Percentiles rank a stretch among this genome's conserved stretches.
These are phyloP conservation scores for Tangara arthus DNA, from an alignment of 2,797 vertebrate species.

Conservation along the genomic window DNA sequence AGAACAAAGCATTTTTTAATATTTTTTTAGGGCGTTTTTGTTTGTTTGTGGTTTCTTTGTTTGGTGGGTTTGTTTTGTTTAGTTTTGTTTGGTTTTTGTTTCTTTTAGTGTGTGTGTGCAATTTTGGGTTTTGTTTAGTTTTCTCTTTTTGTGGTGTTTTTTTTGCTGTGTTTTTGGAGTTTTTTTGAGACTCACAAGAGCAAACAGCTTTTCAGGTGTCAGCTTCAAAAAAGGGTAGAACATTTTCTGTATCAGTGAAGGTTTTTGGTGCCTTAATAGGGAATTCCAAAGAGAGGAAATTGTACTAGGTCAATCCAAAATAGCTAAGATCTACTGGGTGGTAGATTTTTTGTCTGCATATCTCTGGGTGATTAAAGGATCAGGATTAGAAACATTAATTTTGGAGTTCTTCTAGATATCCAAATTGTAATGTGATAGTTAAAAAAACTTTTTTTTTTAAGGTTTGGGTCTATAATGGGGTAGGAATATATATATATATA, in stretches of 20 bases:
- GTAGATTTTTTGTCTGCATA: neutral
- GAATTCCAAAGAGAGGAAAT: neutral
- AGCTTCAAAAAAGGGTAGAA: neutral
- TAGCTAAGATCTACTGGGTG: neutral
- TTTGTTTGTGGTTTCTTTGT: neutral
- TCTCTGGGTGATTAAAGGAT: neutral
- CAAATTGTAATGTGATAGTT: neutral
- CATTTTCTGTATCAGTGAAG: neutral
- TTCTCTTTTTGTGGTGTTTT: neutral
- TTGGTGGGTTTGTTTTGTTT: neutral
- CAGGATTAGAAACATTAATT: neutral
- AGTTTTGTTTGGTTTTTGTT: neutral
- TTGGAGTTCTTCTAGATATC: neutral
- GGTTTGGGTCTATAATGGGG: neutral
- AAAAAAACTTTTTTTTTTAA: neutral
- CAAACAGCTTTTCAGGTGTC: neutral
- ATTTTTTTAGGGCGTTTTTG: neutral
- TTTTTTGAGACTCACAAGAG: neutral
- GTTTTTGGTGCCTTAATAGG: neutral
- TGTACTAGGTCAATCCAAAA: neutral
- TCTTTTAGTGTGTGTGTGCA: neutral
- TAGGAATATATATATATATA: neutral
- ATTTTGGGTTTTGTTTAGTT: neutral
- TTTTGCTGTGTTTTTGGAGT: neutral
- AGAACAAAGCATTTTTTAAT: neutral